Evolutionary conservation across 2,113 vertebrate species (phyloP).

Genomic region (Brachionichthys hirsutus): DNA sequence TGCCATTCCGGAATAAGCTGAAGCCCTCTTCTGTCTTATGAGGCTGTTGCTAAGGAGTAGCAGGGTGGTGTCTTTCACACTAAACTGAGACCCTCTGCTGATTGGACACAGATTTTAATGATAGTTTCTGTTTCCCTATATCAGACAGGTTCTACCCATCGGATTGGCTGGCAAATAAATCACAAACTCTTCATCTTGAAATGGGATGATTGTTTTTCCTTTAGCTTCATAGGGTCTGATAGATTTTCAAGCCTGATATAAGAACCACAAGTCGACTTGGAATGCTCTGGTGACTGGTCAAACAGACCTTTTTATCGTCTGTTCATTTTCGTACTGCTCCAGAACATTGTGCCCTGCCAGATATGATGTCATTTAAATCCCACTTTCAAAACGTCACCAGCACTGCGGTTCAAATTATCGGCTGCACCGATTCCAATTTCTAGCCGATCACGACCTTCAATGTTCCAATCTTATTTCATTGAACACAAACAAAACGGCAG

Average conservation of each 20-base stretch:
- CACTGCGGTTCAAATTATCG: constrained; percentile 8
- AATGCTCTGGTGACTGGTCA: constrained; percentile 26
- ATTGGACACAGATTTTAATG: too few species aligned
- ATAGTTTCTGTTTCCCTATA: too few species aligned
- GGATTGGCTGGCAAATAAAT: constrained; percentile 13
- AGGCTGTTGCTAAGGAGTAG: too few species aligned
- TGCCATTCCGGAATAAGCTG: too few species aligned
- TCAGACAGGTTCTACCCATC: not conserved
- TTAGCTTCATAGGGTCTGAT: not conserved
- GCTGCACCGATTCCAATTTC: too few species aligned
- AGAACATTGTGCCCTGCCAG: constrained; percentile 50
- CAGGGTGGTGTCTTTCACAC: too few species aligned
- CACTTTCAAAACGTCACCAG: constrained; percentile 12
- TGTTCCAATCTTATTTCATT: too few species aligned
- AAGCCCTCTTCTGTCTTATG: too few species aligned
- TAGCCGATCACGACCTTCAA: too few species aligned
- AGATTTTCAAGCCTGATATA: constrained; percentile 39
- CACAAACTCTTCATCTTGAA: constrained; percentile 43
- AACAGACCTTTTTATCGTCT: constrained; percentile 10
- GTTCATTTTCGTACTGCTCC: constrained; percentile 24
- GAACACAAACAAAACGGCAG: too few species aligned
- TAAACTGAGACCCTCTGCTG: too few species aligned
- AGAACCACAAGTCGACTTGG: constrained; percentile 23
- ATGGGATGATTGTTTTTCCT: constrained; percentile 56
- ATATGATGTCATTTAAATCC: constrained; percentile 45